Conservation (phyloP, 1,140 invertebrate genomes). For the Battus philenor region DNA sequence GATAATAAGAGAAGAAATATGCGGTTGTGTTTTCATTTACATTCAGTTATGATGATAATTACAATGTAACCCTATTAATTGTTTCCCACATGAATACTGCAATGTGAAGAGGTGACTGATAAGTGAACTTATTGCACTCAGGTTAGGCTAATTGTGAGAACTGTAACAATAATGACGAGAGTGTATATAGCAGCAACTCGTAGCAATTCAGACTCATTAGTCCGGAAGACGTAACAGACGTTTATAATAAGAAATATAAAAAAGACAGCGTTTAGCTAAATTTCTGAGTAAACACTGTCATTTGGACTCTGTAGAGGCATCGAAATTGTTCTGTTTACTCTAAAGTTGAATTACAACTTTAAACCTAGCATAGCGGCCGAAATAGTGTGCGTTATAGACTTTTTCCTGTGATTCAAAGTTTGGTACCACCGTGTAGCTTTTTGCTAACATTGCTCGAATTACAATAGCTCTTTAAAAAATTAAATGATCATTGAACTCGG, state of each 20-base stretch:
- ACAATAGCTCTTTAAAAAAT: conserved; percentile 18
- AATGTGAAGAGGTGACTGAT: conserved; percentile 17
- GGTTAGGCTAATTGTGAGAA: conserved; percentile 16
- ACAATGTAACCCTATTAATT: conserved; percentile 17
- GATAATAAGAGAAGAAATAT: background rate
- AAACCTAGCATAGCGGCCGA: too few relatives aligned
- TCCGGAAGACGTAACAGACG: too few relatives aligned
- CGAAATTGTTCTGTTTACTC: too few relatives aligned
- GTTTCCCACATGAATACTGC: conserved; percentile 20
- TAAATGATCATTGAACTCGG: conserved; percentile 34
- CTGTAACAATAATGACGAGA: conserved; percentile 8
- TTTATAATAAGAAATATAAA: too few relatives aligned
- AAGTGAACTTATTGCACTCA: conserved; percentile 12
- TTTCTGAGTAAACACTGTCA: too few relatives aligned
- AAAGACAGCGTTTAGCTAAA: too few relatives aligned
- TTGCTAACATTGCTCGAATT: conserved; percentile 5
- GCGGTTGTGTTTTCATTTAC: conserved; percentile 20
- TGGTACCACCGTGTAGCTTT: background rate
- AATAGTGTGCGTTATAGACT: too few relatives aligned
- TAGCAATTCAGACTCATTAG: too few relatives aligned
- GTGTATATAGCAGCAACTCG: too few relatives aligned
- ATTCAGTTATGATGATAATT: conserved; percentile 18
- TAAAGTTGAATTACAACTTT: too few relatives aligned
- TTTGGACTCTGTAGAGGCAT: too few relatives aligned
- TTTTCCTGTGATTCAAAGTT: too few relatives aligned